phyloP scores from a whole-genome alignment of 92 coral and sea anemone genomes.

The Palythoa caribaeorum region DNA sequence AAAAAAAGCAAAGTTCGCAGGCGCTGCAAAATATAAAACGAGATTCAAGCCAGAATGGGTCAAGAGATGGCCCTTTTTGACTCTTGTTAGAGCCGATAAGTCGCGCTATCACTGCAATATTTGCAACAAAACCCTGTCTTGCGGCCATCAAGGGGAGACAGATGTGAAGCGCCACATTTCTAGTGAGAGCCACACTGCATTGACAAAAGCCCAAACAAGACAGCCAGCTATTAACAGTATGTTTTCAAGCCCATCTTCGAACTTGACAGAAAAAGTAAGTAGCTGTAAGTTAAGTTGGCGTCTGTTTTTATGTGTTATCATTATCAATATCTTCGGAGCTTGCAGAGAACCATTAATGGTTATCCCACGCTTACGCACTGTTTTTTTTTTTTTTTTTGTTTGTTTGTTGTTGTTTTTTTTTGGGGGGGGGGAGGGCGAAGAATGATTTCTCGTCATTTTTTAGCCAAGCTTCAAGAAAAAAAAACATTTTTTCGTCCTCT shows the following conservation, averaged over 20 bases:
- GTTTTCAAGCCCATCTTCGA: constrained; percentile 5
- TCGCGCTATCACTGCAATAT: constrained; percentile 30
- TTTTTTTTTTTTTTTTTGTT: too few relatives aligned
- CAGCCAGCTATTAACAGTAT: constrained; percentile 42
- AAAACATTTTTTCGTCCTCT: background rate
- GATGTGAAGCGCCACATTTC: constrained; percentile 50
- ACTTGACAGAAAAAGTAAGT: constrained; percentile 24
- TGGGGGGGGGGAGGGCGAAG: background rate
- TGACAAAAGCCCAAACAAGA: constrained; percentile 34
- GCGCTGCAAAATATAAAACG: background rate
- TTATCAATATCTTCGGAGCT: background rate
- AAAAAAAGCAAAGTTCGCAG: constrained; percentile 3
- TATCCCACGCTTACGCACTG: background rate
- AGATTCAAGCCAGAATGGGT: background rate
- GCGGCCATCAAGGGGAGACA: constrained; percentile 43
- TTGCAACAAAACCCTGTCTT: constrained; percentile 32
- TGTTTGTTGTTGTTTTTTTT: background rate
- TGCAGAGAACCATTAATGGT: background rate
- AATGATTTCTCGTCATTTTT: background rate
- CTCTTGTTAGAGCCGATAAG: background rate
- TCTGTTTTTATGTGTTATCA: background rate
- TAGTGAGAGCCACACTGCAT: constrained; percentile 46
- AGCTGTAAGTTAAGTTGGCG: background rate
- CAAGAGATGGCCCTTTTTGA: background rate
- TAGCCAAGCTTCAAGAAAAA: background rate